A percentile compares a stretch with the other conserved stretches of the same genome.
Conservation (phyloP, 1,140 invertebrate genomes). For the Orchestia grillus region DNA sequence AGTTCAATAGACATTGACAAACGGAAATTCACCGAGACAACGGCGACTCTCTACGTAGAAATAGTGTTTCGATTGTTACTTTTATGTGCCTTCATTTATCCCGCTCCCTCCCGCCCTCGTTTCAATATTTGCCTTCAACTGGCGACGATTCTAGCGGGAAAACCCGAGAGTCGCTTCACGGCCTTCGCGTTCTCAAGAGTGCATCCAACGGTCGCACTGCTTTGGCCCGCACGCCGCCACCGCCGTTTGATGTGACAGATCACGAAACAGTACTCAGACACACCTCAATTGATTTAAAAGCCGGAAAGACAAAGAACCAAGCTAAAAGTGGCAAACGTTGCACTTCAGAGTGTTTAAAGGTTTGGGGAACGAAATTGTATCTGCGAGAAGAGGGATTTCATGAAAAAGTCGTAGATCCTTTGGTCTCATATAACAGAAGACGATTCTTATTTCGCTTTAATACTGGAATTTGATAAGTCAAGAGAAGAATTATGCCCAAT, state of each 20-base stretch:
- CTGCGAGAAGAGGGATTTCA: not conserved
- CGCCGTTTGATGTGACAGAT: not conserved
- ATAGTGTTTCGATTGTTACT: not conserved
- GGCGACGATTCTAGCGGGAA: slow-evolving; percentile 14
- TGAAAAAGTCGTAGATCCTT: not conserved
- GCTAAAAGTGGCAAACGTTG: not conserved
- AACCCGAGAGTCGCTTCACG: slow-evolving; percentile 19
- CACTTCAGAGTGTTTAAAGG: not conserved
- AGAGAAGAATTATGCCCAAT: too few species aligned
- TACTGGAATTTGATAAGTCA: too few species aligned
- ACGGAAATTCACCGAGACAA: not conserved
- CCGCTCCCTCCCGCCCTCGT: not conserved
- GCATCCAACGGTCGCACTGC: not conserved
- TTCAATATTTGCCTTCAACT: slow-evolving; percentile 30
- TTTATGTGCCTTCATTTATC: not conserved
- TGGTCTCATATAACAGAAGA: too few species aligned
- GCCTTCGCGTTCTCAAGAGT: not conserved
- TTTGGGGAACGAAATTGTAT: not conserved
- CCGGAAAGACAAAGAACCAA: not conserved
- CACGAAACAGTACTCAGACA: not conserved
- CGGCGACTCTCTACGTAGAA: not conserved
- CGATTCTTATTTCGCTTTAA: too few species aligned
- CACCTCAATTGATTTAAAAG: not conserved
- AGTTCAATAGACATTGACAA: not conserved
- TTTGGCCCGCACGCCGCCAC: not conserved